Evolutionary conservation across 2,113 vertebrate genomes (phyloP).

Genomic region (Ochotona princeps): DNA sequence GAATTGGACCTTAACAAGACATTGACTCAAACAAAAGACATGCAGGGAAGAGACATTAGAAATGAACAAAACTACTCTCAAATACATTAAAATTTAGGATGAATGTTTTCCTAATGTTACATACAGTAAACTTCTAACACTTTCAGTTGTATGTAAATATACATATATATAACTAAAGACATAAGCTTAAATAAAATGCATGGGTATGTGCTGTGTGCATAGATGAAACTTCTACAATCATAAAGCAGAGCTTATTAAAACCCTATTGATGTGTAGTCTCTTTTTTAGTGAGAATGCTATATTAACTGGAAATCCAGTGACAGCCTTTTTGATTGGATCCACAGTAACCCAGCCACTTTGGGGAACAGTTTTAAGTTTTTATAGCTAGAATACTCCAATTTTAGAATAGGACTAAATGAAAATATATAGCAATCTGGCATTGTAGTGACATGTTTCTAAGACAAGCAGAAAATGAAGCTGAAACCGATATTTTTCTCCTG

Average conservation of each 20-base stretch:
- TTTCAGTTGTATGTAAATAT: conserved; percentile 28
- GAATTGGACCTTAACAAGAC: conserved; percentile 31
- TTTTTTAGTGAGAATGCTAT: neutral
- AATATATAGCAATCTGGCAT: neutral
- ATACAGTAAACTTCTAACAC: neutral
- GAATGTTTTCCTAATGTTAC: neutral
- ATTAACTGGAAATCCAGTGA: neutral
- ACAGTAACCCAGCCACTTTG: neutral
- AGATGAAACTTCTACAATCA: neutral
- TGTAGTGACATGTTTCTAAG: conserved; percentile 37
- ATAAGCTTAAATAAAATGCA: neutral
- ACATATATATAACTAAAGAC: neutral
- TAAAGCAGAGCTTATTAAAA: neutral
- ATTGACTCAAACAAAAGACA: neutral
- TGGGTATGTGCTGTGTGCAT: neutral
- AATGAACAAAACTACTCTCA: neutral
- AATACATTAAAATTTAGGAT: neutral
- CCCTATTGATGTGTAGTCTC: neutral
- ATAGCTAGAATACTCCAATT: neutral
- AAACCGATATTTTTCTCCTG: conserved; percentile 2
- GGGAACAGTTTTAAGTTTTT: neutral
- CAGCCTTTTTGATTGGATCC: neutral
- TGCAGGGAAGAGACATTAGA: neutral
- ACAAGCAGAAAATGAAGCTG: conserved; percentile 34
- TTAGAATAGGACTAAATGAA: conserved; percentile 10